These are phyloP conservation scores for Bombus confusus DNA, from an alignment of 1,140 invertebrate species.

Conservation along the genomic window DNA sequence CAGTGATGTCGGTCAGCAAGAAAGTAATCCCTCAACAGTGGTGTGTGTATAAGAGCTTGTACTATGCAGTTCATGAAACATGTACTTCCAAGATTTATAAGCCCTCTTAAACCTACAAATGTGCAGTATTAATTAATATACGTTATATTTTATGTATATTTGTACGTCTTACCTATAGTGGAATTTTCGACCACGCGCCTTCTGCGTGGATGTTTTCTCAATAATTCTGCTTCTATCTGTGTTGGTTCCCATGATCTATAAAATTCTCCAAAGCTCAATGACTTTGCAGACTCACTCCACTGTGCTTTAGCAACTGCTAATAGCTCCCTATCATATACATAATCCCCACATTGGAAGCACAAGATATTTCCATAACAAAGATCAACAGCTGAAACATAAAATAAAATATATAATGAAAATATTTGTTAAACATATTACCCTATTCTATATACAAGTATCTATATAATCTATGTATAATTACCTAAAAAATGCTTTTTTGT, in stretches of 20 bases:
- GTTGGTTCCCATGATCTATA: slow-evolving; percentile 92
- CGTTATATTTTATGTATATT: neutral
- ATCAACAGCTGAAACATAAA: slow-evolving; percentile 87
- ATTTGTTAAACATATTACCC: neutral
- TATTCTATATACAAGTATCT: neutral
- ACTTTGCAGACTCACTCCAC: slow-evolving; percentile 84
- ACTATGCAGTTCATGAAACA: slow-evolving; percentile 99
- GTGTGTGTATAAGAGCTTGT: slow-evolving; percentile 97
- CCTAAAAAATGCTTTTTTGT: slow-evolving; percentile 91
- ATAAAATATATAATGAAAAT: slow-evolving; percentile 17
- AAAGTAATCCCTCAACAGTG: slow-evolving; percentile 97
- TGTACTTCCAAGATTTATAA: slow-evolving; percentile 98
- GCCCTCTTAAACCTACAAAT: slow-evolving; percentile 89
- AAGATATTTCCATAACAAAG: slow-evolving; percentile 94
- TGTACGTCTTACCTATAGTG: slow-evolving; percentile 86
- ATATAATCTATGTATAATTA: slow-evolving; percentile 67
- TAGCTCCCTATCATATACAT: slow-evolving; percentile 92
- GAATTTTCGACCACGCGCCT: slow-evolving; percentile 91
- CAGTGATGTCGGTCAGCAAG: slow-evolving; percentile 95
- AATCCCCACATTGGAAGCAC: slow-evolving; percentile 95
- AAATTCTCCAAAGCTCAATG: slow-evolving; percentile 87
- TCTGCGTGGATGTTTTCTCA: slow-evolving; percentile 89
- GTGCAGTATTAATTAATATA: slow-evolving; percentile 5
- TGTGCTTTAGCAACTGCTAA: slow-evolving; percentile 86
- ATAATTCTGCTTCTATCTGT: slow-evolving; percentile 87